Base-by-base conservation (phyloP, 2,113 vertebrate genomes). In the Recurvirostra avosetta region DNA sequence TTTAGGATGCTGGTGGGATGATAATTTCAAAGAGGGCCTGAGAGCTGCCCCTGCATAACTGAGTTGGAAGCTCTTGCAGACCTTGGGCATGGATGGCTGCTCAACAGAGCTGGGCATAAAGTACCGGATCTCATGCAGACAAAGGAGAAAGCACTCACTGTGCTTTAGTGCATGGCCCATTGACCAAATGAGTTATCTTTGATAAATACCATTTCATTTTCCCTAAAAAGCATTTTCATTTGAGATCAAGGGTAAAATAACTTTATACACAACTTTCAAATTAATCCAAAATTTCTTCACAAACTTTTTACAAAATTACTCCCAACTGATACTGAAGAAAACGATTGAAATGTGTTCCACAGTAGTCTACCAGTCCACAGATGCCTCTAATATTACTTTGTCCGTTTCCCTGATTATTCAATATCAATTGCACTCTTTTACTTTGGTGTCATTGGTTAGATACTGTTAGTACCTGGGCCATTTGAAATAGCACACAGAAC, bases 51-150 rank as follows among this genome's bases (percentile, higher is more conserved):
- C 19, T 59, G 40, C 26, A 88, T 40, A 59, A 27, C 10, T 12
- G 73, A 50, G 41, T 2, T 34, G 73, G 56, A 58, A 65, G 29
- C 15, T 85, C 20, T 12, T 65, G 74, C 38, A 85, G 47, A 3
- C 3, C 15, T 9, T 65, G 59, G 17, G 55, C 12, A 3, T 0
- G 2, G 63, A 9, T 34, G n/a, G 38, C 43, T 53, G 49, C 41
- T 22, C 23, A 15, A 15, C 36, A 84, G 61, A 56, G 3, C 23
- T n/a, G 34, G 13, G 8, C 2, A 1, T 17, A 14, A 74, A 47
- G 26, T 59, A 30, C 2, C 14, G 8, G 22, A 27, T 17, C 22
- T 88, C 0, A 0, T 62, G 40, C 20, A 63, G 38, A 45, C 45
- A 62, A 55, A 62, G 59, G 19, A 49, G 66, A 50, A 61, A 22